A percentile compares a stretch with the other conserved stretches of the same genome.
phyloP scores from a whole-genome alignment of 2,797 vertebrate genomes.

The Poecile montanus region DNA sequence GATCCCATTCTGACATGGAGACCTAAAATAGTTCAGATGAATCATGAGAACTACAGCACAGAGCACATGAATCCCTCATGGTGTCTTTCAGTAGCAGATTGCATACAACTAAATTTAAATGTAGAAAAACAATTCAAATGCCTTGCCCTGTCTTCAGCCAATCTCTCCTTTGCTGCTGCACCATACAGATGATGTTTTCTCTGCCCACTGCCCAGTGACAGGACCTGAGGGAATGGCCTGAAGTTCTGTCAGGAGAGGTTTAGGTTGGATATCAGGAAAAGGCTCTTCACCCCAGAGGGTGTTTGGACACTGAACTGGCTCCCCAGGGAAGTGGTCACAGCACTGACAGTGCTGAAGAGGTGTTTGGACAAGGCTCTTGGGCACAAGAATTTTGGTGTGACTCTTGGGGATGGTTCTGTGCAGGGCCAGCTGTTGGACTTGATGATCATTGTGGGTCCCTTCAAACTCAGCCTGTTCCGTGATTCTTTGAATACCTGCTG shows the following conservation, averaged over 20 bases:
- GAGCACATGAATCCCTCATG: not conserved
- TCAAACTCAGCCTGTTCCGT: not conserved
- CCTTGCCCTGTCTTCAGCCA: not conserved
- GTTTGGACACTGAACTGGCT: not conserved
- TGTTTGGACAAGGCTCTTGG: not conserved
- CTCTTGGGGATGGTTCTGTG: not conserved
- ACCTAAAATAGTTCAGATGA: not conserved
- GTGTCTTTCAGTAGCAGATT: not conserved
- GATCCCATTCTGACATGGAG: not conserved
- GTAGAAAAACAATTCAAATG: not conserved
- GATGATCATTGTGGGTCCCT: not conserved
- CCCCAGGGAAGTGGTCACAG: not conserved
- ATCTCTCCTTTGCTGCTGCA: not conserved
- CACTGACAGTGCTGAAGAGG: not conserved
- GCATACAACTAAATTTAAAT: not conserved
- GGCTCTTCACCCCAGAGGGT: not conserved
- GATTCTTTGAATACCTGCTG: not conserved
- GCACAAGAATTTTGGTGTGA: too few relatives aligned
- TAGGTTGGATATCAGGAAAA: accelerated
- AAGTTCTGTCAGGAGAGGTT: not conserved
- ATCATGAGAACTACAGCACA: not conserved
- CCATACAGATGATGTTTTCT: not conserved
- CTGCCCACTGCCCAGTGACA: not conserved
- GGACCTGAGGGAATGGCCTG: not conserved
- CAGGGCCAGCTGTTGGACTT: not conserved